Evolutionary conservation across 2,888 invertebrate species (phyloP), one percentile per base, ranked within the genome.

Genomic region (Ormyrus rosae): DNA sequence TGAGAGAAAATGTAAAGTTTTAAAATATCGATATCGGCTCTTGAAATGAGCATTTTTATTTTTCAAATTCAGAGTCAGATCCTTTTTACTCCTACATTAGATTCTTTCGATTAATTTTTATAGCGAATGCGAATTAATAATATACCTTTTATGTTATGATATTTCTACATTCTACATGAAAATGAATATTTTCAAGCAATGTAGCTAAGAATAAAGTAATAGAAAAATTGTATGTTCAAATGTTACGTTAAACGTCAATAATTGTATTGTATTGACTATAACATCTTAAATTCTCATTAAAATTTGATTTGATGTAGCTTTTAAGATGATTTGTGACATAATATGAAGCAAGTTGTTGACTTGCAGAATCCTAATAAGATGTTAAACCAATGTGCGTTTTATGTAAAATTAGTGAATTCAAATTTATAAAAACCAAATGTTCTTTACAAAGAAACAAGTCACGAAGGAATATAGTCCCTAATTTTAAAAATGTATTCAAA

Each of bases 371-470:
- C 34, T 34, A 34, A 34, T 34, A 34, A 3, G 34, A 34, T 34
- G 34, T 34, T 34, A 34, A 34, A 4, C 4, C 34, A 34, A 34
- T 34, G 4, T 34, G 34, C 4, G 34, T 34, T 34, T 34, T 34
- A 34, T 34, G 34, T 34, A 61, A 50, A 60, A 53, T 63, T 56
- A 34, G 6, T 70, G 48, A 11, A 10, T 11, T 45, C 34, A n/a
- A 60, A 55, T 53, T 71, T 71, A 13, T 63, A 70, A 51, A 77
- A 69, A 8, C 61, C 53, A 76, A 76, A 63, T 77, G 67, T 65
- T 67, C 60, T 48, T 53, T 45, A 10, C 48, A 56, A 55, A 63
- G 69, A 69, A 64, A 58, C 51, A 50, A 68, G 10, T 34, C 53
- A 68, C 51, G 60, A 67, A 64, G n/a, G 13, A 55, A 53, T 5